Base-by-base conservation (phyloP, 2,113 vertebrate species). In the Lasiurus borealis region DNA sequence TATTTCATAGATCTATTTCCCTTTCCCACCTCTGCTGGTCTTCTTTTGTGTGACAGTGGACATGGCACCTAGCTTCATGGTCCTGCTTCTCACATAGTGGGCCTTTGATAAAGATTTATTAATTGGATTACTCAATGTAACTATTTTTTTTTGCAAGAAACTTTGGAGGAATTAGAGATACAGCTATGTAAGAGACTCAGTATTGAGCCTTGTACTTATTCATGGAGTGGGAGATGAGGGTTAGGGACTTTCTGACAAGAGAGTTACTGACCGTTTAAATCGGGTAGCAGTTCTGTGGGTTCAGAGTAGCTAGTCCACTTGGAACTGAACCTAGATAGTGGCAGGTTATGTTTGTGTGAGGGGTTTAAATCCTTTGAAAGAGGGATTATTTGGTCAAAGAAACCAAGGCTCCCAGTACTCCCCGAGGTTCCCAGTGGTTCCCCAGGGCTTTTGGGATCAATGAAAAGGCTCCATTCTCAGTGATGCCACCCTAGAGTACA, bases 81-180 rank as follows among this genome's bases (percentile, higher is more conserved):
- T 80, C 15, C 19, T 81, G n/a, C 54, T 18, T 89, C 19, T 50
- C 25, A 85, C 8, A 72, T 3, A 73, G 29, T 36, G 68, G 31
- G 5, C 31, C 57, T 40, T 91, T 29, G 68, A 21, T 92, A 84
- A 92, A 85, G 44, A 83, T 66, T 48, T 89, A 16, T 77, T 66
- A 9, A 84, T 36, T 46, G n/a, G 34, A 34, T 19, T 75, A 90
- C 29, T 83, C 85, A 59, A 8, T 57, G 52, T 87, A 59, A 83
- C 87, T 64, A 36, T 27, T 57, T 4, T 50, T 52, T 88, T 93
- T 94, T 84, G 8, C 16, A 57, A 2, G 23, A 80, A 92, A 2
- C 7, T 69, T 69, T 75, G 81, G 69, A 88, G 21, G 85, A 86
- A 81, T 48, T 91, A 91, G 84, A 72, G 69, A 52, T 83, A 57